Base-by-base conservation (phyloP, 1,140 invertebrate genomes). In the Venustaconcha ellipsiformis region DNA sequence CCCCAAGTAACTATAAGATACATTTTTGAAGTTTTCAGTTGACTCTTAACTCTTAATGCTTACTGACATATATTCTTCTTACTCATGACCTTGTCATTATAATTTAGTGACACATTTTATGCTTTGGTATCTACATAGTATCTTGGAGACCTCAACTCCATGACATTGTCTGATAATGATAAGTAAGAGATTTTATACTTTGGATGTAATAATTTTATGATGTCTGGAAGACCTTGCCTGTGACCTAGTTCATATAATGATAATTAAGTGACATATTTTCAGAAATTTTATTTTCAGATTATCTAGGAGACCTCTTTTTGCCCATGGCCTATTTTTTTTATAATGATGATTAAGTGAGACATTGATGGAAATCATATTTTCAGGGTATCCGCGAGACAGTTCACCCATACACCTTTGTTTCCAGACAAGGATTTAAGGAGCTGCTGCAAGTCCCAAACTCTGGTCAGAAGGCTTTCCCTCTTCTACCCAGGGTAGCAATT, bases 351-450 rank as follows among this genome's bases (percentile, higher is more conserved):
- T 48, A 48, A 48, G 37, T 48, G 37, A 48, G 6, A 48, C 8
- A 8, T 48, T 48, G 11, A 6, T 48, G 37, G 37, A 48, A 11
- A 48, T 48, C 37, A 6, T 76, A 58, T 67, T 81, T 80, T 17
- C 72, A 90, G 89, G 89, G 89, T 70, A 74, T 90, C 55, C 78
- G 82, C 30, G 89, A 90, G 78, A 88, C 85, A 30, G 86, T 89
- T 11, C 88, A 89, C 80, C 89, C 89, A 26, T 90, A 90, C 75
- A 85, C 84, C 26, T 89, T 89, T 84, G 87, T 90, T 1, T 85
- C 88, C 15, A 79, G 83, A 69, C 80, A 76, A 64, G 89, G 89
- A 8, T 90, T 90, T 75, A 87, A 85, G 74, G 88, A 89, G 60
- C 72, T 90, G 58, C 79, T 90, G 15, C 82, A 84, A 58, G 82